A percentile compares a stretch with the other conserved stretches of the same genome.
phyloP scores from a whole-genome alignment of 2,888 invertebrate species.

The Luffia ferchaultella region DNA sequence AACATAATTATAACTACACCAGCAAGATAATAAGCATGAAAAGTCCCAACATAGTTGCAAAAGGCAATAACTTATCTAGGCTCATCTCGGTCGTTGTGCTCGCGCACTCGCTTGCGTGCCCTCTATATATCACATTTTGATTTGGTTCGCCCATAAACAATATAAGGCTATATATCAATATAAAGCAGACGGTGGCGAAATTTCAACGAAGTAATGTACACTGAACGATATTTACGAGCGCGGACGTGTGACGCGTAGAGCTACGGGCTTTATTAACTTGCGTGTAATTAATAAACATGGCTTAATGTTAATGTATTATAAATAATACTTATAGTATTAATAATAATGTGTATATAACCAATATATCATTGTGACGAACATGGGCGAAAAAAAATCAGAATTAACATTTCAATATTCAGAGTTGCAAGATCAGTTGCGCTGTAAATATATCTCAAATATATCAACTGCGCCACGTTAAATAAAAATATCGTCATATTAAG shows the following conservation, averaged over 20 bases:
- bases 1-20: too few relatives aligned
- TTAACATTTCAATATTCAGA: too few relatives aligned
- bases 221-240: constrained; percentile 18
- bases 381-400: too few relatives aligned
- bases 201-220: constrained; percentile 34
- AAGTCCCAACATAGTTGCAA: neutral
- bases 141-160: constrained; percentile 66
- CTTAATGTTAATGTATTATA: neutral
- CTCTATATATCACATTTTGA: constrained; percentile 61
- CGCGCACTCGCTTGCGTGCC: neutral
- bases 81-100: neutral
- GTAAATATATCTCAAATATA: too few relatives aligned
- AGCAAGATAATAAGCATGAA: neutral
- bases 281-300: neutral
- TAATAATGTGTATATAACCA: too few relatives aligned
- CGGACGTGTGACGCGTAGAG: constrained; percentile 35
- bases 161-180: constrained; percentile 60
- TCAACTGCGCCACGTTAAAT: too few relatives aligned
- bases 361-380: too few relatives aligned
- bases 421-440: too few relatives aligned
- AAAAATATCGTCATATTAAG: too few relatives aligned
- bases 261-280: neutral
- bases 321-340: too few relatives aligned
- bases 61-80: neutral
- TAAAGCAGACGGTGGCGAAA: constrained; percentile 66